Base-by-base conservation (phyloP, 2,888 invertebrate species). In the Dasypogon diadema region DNA sequence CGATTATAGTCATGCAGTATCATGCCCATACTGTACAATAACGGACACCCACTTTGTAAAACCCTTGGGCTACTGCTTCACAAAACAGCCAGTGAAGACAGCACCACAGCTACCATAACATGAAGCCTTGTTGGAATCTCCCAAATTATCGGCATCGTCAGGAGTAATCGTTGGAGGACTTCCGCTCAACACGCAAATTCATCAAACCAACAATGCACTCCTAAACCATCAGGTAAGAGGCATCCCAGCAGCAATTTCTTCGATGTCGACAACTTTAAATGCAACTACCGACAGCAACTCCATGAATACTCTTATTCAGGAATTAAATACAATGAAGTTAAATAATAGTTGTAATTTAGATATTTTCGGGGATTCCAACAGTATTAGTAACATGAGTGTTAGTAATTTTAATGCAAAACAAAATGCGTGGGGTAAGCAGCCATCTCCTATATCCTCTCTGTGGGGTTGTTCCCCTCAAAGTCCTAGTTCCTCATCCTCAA, bases 21-120 rank as follows among this genome's bases (percentile, higher is more conserved):
- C 93, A 81, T 98, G 98, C 87, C 96, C 96, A 42, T 94, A 94
- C 86, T 98, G 98, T 89, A 92, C 93, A 82, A 91, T 92, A 73
- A 89, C 93, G 82, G 98, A 98, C 88, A 93, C 94, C 75, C 98
- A 98, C 89, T 98, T 98, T 88, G 96, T 97, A 81, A 97, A 97
- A 88, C 94, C 96, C 73, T 88, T 98, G 83, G 89, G 90, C 79
- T 91, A 92, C 87, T 94, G 94, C 89, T 95, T 92, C 90, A 91
- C 92, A 82, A 92, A 93, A 87, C 91, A 91, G 88, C 88, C 88
- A 74, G 88, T 88, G 83, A 89, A 90, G 87, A 88, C 91, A 80
- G 89, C 88, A 87, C 91, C 92, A 87, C 90, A 92, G 91, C 92
- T 93, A 92, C 94, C 94, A 92, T 95, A 94, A 94, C 94, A 92